A percentile compares a stretch with the other conserved stretches of the same genome.
phyloP scores from a whole-genome alignment of 2,888 invertebrate species.

The Xanthia icteritia region DNA sequence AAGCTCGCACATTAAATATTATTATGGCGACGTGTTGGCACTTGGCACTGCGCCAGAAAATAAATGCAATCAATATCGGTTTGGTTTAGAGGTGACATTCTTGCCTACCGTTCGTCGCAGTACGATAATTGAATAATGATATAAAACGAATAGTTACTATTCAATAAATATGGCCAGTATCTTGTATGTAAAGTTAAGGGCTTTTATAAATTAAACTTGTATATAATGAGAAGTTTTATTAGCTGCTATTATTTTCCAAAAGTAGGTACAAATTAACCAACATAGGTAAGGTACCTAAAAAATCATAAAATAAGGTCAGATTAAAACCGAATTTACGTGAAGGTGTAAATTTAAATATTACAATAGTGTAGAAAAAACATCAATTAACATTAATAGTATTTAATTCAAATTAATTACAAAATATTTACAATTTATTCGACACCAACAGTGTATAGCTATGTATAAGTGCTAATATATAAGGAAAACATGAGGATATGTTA shows the following conservation, averaged over 20 bases:
- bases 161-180: background rate
- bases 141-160: background rate
- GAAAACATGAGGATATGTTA: conserved; percentile 66
- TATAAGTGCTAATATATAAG: too few relatives aligned
- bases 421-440: conserved; percentile 60
- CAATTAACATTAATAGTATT: conserved; percentile 24
- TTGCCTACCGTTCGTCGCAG: background rate
- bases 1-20: background rate
- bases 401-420: conserved; percentile 55
- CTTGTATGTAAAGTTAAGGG: too few relatives aligned
- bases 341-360: conserved; percentile 47
- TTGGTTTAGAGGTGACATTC: conserved; percentile 20
- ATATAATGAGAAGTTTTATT: conserved; percentile 55
- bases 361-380: conserved; percentile 49
- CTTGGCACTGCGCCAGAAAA: conserved; percentile 31
- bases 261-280: conserved; percentile 36
- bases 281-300: conserved; percentile 14
- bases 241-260: conserved; percentile 39
- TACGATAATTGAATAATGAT: background rate
- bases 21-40: conserved; percentile 11
- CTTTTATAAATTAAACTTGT: conserved; percentile 20
- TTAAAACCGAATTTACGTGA: conserved; percentile 38
- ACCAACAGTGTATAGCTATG: conserved; percentile 44
- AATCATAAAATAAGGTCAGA: conserved; percentile 44
- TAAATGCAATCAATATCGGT: conserved; percentile 27